These are phyloP conservation scores for Procavia capensis DNA, from an alignment of 2,113 vertebrate species.

Conservation along the genomic window DNA sequence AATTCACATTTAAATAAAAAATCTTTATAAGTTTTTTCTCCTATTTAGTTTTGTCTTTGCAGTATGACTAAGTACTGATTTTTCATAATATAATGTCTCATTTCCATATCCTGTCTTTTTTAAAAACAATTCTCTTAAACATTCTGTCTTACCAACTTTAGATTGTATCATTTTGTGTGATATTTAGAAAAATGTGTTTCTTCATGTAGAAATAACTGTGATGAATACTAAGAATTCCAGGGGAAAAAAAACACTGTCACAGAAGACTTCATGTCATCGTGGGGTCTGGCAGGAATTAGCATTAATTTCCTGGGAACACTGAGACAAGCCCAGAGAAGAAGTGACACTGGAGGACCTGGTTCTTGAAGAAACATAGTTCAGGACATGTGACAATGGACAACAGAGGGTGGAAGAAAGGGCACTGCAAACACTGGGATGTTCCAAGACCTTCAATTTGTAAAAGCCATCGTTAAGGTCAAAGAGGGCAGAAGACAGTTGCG, in stretches of 20 bases:
- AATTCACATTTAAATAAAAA: neutral
- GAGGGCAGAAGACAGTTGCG: neutral
- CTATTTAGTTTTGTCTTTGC: neutral
- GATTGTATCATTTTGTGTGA: neutral
- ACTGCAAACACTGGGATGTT: too few species aligned
- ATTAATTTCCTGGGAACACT: neutral
- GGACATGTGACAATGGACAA: neutral
- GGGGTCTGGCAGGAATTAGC: neutral
- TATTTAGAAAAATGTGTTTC: neutral
- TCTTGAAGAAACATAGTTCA: neutral
- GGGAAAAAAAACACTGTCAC: fast-evolving
- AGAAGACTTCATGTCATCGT: neutral
- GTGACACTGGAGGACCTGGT: neutral
- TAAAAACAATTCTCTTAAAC: conserved; percentile 13
- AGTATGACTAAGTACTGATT: neutral
- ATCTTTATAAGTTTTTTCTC: neutral
- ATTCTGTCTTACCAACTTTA: conserved; percentile 3
- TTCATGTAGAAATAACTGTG: neutral
- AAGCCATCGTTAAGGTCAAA: neutral
- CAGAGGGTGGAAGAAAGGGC: neutral
- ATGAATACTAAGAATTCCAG: neutral
- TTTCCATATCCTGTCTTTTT: neutral
- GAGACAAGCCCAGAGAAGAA: neutral
- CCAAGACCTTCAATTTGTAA: neutral
- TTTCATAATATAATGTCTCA: conserved; percentile 3